A percentile compares a stretch with the other conserved stretches of the same genome.
These are phyloP conservation scores for Pycnomerus fuliginosus DNA, from an alignment of 2,888 invertebrate species.

Conservation along the genomic window DNA sequence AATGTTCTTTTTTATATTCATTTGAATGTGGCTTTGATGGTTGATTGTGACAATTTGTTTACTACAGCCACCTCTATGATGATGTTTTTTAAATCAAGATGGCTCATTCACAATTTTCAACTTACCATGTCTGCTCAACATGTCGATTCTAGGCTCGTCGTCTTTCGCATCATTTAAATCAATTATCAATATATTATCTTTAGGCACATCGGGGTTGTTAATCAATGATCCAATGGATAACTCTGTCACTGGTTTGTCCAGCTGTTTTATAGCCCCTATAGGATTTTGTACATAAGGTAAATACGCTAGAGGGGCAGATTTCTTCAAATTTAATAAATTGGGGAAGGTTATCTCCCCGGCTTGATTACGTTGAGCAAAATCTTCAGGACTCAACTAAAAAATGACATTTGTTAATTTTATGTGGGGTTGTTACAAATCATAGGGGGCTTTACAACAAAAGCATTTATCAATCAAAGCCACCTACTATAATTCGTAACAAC, in stretches of 20 bases:
- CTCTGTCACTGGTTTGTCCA: conserved; percentile 47
- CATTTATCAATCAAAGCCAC: neutral
- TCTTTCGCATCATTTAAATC: conserved; percentile 60
- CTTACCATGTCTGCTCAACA: conserved; percentile 63
- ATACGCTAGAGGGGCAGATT: conserved; percentile 53
- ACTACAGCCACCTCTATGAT: no score
- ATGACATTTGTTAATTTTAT: conserved; percentile 4
- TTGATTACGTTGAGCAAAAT: conserved; percentile 51
- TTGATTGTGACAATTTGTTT: no score
- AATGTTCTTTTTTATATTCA: no score
- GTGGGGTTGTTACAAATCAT: neutral
- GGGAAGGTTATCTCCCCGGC: conserved; percentile 50
- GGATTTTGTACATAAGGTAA: conserved; percentile 65
- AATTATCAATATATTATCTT: conserved; percentile 58
- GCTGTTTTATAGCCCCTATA: conserved; percentile 56
- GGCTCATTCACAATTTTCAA: conserved; percentile 8
- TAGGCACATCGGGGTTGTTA: conserved; percentile 45
- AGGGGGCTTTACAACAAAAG: neutral
- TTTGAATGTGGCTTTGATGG: no score
- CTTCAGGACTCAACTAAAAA: conserved; percentile 53
- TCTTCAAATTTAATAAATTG: conserved; percentile 47
- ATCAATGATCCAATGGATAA: conserved; percentile 39
- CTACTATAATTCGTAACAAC: no score
- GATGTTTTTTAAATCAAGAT: conserved; percentile 3
- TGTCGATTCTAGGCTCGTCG: conserved; percentile 56